phyloP scores from a whole-genome alignment of 2,113 vertebrate species.

The Hypocryptadius cinnamomeus region DNA sequence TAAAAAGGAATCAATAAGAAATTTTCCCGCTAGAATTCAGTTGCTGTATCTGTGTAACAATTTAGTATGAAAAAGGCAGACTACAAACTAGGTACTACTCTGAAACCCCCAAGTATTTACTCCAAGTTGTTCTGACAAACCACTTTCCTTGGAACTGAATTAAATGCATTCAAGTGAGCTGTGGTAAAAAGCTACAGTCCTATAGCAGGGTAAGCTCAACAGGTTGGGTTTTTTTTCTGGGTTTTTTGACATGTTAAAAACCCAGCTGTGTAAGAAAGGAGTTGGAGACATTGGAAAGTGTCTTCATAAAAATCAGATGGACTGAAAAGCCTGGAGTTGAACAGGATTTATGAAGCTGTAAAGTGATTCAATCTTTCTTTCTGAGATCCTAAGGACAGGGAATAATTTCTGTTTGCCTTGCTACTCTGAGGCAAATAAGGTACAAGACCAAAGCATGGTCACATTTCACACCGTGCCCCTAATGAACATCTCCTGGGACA shows the following conservation, averaged over 20 bases:
- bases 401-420: not conserved
- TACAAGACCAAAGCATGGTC: not conserved
- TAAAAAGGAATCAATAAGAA: not conserved
- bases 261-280: not conserved
- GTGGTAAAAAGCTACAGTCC: not conserved
- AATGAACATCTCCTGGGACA: not conserved
- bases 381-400: not conserved
- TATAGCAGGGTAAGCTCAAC: not conserved
- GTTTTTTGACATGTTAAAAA: not conserved
- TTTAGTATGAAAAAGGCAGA: not conserved
- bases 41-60: not conserved
- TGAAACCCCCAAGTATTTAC: not conserved
- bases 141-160: not conserved
- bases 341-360: not conserved
- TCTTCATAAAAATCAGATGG: not conserved
- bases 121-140: not conserved
- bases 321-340: not conserved
- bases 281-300: not conserved
- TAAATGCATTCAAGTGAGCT: not conserved
- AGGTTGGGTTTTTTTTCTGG: not conserved
- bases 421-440: not conserved
- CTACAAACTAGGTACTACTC: not conserved
- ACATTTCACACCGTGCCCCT: not conserved
- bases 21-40: not conserved
- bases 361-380: not conserved